Evolutionary conservation across 2,797 vertebrate species (phyloP), one percentile per base, ranked within the genome.

Genomic region (Molossus alvarezi): DNA sequence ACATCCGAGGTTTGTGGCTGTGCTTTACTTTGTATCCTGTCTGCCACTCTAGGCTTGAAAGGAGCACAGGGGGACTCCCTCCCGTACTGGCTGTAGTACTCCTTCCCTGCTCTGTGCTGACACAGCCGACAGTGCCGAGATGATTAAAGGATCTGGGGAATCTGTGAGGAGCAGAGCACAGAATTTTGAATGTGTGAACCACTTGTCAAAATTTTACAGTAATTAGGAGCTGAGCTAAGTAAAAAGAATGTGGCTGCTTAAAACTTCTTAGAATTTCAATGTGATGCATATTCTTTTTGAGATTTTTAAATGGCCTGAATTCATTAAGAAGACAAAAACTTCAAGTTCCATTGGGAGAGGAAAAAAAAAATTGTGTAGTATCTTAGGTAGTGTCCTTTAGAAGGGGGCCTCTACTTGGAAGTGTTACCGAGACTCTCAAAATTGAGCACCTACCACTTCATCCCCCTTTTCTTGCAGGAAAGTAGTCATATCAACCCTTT

Each of bases 121-220:
- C 3, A 20, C 15, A 48, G 64, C 60, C 91, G 88, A 89, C 76
- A 81, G 65, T 8, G 58, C 48, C 14, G 15, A 77, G 51, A 82
- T 96, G 95, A 97, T 98, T 81, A 98, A 97, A 98, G 79, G 21
- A 8, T 83, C 21, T 25, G 17, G 60, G n/a, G 41, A 62, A 75
- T 73, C 89, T 93, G 82, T 95, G 88, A 97, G 94, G 69, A 94
- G 83, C 57, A 60, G 33, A 95, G 83, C 62, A 25, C 33, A 67
- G 92, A 76, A 57, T 95, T 91, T 62, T 88, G 23, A 94, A 95
- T 73, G 71, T 94, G 80, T 77, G 94, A 97, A 88, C 86, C 81
- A 37, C 95, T 96, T 96, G 95, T 96, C 95, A 97, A 96, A 95
- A 81, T 96, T 86, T 96, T 89, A 91, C 55, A 95, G 76, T 95